These are phyloP conservation scores for Tachyglossus aculeatus DNA, from an alignment of 2,797 vertebrate species.

Conservation along the genomic window DNA sequence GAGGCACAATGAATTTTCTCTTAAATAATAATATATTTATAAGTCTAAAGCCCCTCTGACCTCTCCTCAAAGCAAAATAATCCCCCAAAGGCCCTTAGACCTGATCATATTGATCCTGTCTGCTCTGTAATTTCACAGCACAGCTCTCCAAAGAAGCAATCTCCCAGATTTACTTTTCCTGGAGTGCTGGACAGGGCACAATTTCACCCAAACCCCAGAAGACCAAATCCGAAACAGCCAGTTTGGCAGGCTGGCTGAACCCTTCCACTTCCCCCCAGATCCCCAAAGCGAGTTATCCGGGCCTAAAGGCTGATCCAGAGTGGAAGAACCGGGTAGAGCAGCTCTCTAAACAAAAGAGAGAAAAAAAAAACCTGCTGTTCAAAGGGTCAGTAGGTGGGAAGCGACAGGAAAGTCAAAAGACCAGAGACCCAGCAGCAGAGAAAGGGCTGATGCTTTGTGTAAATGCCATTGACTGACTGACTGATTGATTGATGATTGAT, in stretches of 20 bases:
- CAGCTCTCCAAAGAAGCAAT: background rate
- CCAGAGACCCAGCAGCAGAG: background rate
- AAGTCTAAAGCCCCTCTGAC: slow-evolving; percentile 56
- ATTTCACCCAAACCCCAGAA: too few relatives aligned
- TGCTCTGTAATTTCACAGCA: slow-evolving; percentile 18
- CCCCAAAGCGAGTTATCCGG: too few relatives aligned
- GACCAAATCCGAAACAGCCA: too few relatives aligned
- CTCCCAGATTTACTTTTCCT: background rate
- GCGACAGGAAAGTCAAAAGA: background rate
- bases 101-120: slow-evolving; percentile 28
- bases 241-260: too few relatives aligned
- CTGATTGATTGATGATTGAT: too few relatives aligned
- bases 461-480: too few relatives aligned
- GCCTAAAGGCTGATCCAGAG: too few relatives aligned
- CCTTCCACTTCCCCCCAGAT: too few relatives aligned
- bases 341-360: too few relatives aligned
- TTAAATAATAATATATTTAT: slow-evolving; percentile 53
- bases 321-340: too few relatives aligned
- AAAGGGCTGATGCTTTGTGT: background rate
- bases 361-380: too few relatives aligned
- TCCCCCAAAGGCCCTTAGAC: slow-evolving; percentile 24
- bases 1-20: slow-evolving; percentile 27
- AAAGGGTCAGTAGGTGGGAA: background rate
- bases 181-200: background rate
- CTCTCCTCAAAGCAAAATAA: slow-evolving; percentile 61